A percentile compares a stretch with the other conserved stretches of the same genome.
Conservation (phyloP, 2,888 invertebrate genomes). For the Drosophila mercatorum region DNA sequence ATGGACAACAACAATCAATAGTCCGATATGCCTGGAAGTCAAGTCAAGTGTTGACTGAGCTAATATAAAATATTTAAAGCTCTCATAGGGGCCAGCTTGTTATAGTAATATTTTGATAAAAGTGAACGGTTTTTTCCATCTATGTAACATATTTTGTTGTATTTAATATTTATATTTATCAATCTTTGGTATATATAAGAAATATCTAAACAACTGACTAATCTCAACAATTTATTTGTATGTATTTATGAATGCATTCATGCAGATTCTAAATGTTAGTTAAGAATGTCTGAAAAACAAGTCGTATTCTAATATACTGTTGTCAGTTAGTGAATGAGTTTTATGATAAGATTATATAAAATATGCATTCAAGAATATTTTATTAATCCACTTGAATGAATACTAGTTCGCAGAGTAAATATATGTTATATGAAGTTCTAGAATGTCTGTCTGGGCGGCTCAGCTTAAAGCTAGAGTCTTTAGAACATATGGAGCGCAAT, state of each 20-base stretch:
- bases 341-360: neutral
- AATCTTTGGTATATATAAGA: no score
- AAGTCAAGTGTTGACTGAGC: neutral
- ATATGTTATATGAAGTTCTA: no score
- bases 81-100: neutral
- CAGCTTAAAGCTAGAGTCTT: no score
- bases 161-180: no score
- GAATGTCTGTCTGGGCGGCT: no score
- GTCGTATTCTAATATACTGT: neutral
- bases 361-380: neutral
- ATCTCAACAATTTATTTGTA: no score
- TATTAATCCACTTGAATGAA: neutral
- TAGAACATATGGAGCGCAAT: no score
- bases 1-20: constrained; percentile 10
- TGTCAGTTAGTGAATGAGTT: neutral
- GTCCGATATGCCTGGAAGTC: neutral
- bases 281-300: no score
- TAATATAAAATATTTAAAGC: neutral
- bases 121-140: neutral
- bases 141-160: neutral
- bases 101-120: neutral
- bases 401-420: neutral
- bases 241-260: no score
- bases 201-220: no score
- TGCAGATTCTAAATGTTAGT: no score